Base-by-base conservation (phyloP, 1,140 invertebrate genomes). In the Sipha flava region DNA sequence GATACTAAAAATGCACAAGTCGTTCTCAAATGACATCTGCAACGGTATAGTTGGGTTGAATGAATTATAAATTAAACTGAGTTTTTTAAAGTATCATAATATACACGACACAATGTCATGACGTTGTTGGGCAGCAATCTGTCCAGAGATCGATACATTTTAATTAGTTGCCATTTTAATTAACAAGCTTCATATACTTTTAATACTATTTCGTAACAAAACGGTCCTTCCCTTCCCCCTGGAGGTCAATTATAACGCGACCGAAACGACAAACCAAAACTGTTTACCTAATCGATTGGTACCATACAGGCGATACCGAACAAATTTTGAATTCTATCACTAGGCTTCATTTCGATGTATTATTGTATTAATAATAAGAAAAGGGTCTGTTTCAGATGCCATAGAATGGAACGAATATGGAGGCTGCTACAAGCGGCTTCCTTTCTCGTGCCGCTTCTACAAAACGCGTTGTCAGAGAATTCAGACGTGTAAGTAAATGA, bases 331-430 rank as follows among this genome's bases (percentile, higher is more conserved):
- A n/a, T n/a, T n/a, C n/a, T n/a, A n/a, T n/a, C n/a, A n/a, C n/a
- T n/a, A n/a, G n/a, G n/a, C n/a, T n/a, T n/a, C n/a, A n/a, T n/a
- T n/a, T n/a, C 3, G 34, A 23, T 23, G 21, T 66, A n/a, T 34
- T n/a, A 34, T 31, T 34, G 7, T 37, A 21, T 66, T 40, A 66
- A 66, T 66, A 43, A 43, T 43, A 40, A 23, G 5, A 26, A 21
- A 43, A 37, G 18, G n/a, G 1, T 73, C 57, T 82, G 18, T 83
- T 83, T 45, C 82, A 83, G 83, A 83, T 83, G 83, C 81, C 82
- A 80, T 83, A 82, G 82, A 80, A 83, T 83, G 83, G 81, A 82
- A 77, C 80, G 57, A 68, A 57, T 73, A 64, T 77, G 73, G 49
- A 77, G 70, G 83, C 82, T 83, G 81, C 79, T 83, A 49, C 79